Evolutionary conservation across 1,140 invertebrate species (phyloP), one percentile per base, ranked within the genome.

Genomic region (Portunus trituberculatus): DNA sequence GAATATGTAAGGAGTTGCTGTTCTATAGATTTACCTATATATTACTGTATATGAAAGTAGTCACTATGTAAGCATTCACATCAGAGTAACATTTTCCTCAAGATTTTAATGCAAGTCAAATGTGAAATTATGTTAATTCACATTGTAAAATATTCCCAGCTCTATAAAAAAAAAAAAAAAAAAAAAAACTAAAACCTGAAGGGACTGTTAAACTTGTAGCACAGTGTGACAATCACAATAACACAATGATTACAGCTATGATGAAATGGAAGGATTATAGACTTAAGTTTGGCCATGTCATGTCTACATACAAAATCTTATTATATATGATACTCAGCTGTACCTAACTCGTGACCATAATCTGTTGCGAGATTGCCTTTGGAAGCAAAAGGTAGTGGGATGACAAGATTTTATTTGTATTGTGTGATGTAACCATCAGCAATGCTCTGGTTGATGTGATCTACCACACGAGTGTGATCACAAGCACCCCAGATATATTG

Each of bases 1-100:
- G 0, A 86, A 10, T n/a, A 12, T 86, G 32, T 87, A 4, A 28
- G 45, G 20, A 87, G 28, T n/a, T 10, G n/a, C n/a, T n/a, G n/a
- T n/a, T n/a, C n/a, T 45, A 90, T 90, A 90, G 52, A 90, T 90
- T 29, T 29, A 39, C 0, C 8, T 45, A 90, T 45, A 90, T 45
- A 90, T 45, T 46, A 0, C 46, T 45, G 46, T 90, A 90, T 45
- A 90, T 2, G 6, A 1, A 39, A 39, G 6, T 2, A 39, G 39
- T 39, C 39, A 39, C 39, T 90, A 90, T 8, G 32, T 90, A 28
- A 0, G 39, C 32, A 90, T 39, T 31, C 32, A 86, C 0, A 86
- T 86, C 10, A 20, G n/a, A 8, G n/a, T 86, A 86, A 86, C 28
- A 86, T 86, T 20, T 86, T 20, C n/a, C 10, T 86, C 1, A 8